phyloP scores from a whole-genome alignment of 2,797 vertebrate species.

The Gymnodraco acuticeps region DNA sequence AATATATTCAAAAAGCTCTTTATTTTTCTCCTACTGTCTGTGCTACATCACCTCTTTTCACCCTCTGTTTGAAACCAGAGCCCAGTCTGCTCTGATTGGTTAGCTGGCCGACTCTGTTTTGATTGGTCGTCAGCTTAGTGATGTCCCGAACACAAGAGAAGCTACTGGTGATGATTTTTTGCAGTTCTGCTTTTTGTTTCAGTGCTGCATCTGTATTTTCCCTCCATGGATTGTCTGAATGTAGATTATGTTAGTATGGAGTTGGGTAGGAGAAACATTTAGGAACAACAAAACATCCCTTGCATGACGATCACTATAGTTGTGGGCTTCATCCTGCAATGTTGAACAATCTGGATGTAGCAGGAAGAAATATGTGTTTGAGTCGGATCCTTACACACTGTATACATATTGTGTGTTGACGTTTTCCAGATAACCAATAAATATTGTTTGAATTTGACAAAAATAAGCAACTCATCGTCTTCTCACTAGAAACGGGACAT shows the following conservation, averaged over 20 bases:
- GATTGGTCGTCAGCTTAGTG: no score
- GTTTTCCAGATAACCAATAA: background rate
- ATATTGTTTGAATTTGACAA: background rate
- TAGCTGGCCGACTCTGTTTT: no score
- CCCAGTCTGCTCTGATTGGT: no score
- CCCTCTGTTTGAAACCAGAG: no score
- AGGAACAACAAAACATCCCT: background rate
- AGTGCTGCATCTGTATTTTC: background rate
- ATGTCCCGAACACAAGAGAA: background rate
- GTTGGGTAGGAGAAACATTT: background rate
- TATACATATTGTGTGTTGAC: no score
- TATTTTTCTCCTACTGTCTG: no score
- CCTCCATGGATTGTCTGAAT: background rate
- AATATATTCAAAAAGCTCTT: no score
- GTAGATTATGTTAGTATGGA: background rate
- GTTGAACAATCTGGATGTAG: background rate
- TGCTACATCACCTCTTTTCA: no score
- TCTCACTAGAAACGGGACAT: constrained; percentile 1
- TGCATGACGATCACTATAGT: background rate
- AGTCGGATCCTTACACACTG: background rate
- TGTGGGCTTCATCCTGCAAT: background rate
- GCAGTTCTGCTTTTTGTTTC: background rate
- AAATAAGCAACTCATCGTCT: background rate
- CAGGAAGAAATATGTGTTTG: background rate
- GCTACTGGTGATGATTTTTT: background rate